phyloP scores from a whole-genome alignment of 2,797 vertebrate species.

The Champsocephalus gunnari region DNA sequence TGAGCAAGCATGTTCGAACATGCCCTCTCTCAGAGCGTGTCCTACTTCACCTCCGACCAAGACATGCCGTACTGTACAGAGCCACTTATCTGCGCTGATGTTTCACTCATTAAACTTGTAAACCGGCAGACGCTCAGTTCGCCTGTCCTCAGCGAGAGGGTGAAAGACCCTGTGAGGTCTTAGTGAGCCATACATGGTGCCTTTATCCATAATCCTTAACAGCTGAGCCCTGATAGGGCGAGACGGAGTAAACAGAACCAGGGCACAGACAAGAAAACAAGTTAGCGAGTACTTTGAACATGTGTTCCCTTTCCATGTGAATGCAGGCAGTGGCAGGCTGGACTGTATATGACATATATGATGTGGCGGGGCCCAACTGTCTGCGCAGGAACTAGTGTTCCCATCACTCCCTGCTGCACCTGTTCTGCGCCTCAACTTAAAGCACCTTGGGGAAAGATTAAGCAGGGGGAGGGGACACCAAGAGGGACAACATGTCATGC shows the following conservation, averaged over 20 bases:
- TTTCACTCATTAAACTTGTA: constrained; percentile 61
- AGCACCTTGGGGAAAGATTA: constrained; percentile 31
- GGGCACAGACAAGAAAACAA: neutral
- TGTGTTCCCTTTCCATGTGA: neutral
- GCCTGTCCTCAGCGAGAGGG: constrained; percentile 48
- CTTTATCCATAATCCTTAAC: constrained; percentile 57
- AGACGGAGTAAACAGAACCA: constrained; percentile 6
- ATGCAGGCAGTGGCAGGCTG: neutral
- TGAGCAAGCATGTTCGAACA: constrained; percentile 39
- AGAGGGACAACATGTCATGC: neutral
- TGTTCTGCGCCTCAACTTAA: constrained; percentile 67
- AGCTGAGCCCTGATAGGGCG: constrained; percentile 20
- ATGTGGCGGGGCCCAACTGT: constrained; percentile 36
- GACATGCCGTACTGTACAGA: constrained; percentile 33
- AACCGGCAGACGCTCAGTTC: constrained; percentile 27
- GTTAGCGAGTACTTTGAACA: constrained; percentile 46
- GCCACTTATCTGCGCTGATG: constrained; percentile 36
- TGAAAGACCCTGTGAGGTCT: constrained; percentile 46
- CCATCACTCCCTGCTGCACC: constrained; percentile 60
- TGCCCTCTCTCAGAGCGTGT: constrained; percentile 18
- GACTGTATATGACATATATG: constrained; percentile 42
- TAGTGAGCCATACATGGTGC: constrained; percentile 10
- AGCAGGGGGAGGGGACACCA: neutral
- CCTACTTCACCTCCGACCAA: constrained; percentile 45
- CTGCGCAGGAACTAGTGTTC: constrained; percentile 46